These are phyloP conservation scores for Apocheima hispidaria DNA, from an alignment of 2,888 invertebrate genomes.

Conservation along the genomic window DNA sequence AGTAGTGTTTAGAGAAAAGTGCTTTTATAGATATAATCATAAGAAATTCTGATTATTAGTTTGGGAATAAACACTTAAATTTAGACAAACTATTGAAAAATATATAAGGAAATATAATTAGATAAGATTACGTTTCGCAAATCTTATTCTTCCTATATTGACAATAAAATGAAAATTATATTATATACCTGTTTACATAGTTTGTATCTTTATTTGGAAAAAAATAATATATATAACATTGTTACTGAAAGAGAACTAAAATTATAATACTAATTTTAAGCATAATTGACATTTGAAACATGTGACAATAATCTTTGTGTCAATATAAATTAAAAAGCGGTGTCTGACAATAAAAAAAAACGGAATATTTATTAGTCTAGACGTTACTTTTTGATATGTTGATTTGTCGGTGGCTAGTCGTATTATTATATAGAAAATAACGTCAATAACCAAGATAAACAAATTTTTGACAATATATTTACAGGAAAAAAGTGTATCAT, in stretches of 20 bases:
- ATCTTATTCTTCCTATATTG: constrained; percentile 41
- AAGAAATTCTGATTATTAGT: constrained; percentile 51
- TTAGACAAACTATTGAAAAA: constrained; percentile 32
- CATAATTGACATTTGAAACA: constrained; percentile 18
- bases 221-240: constrained; percentile 2
- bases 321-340: constrained; percentile 14
- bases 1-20: constrained; percentile 76
- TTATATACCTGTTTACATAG: constrained; percentile 6
- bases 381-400: too few species aligned
- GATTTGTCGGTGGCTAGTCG: constrained; percentile 8
- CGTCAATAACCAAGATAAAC: constrained; percentile 47
- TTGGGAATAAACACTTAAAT: constrained; percentile 39
- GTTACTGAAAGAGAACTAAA: constrained; percentile 26
- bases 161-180: constrained; percentile 40
- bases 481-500: constrained; percentile 47
- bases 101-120: constrained; percentile 43
- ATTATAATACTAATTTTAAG: constrained; percentile 15
- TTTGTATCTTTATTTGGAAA: background rate
- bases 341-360: constrained; percentile 39
- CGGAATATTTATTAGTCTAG: too few species aligned
- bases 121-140: constrained; percentile 38
- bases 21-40: constrained; percentile 75
- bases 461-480: constrained; percentile 61
- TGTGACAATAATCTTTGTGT: constrained; percentile 38
- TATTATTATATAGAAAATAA: constrained; percentile 25